Conservation (phyloP, 1,140 invertebrate genomes). For the Diabrotica undecimpunctata region DNA sequence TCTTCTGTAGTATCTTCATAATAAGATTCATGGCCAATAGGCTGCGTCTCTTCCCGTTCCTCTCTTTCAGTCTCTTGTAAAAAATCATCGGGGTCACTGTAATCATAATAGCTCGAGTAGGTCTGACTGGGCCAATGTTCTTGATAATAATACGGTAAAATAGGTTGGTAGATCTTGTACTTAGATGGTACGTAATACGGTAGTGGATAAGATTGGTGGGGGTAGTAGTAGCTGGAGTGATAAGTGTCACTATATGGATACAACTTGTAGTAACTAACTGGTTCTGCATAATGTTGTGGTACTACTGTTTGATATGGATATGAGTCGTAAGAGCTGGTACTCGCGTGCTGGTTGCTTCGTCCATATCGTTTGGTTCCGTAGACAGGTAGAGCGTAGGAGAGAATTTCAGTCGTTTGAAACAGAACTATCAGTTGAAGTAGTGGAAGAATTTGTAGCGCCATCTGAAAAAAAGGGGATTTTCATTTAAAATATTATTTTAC, state of each 20-base stretch:
- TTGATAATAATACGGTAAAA: constrained; percentile 48
- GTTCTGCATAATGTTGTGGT: constrained; percentile 36
- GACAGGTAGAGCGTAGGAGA: constrained; percentile 44
- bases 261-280: constrained; percentile 43
- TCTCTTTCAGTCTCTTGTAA: constrained; percentile 51
- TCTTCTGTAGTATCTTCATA: constrained; percentile 52
- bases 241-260: constrained; percentile 56
- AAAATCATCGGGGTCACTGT: constrained; percentile 47
- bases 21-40: constrained; percentile 60
- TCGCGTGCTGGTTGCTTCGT: constrained; percentile 30
- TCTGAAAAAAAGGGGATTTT: constrained; percentile 42
- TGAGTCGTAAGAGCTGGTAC: constrained; percentile 23
- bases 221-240: constrained; percentile 54
- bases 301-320: constrained; percentile 45
- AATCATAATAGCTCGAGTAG: constrained; percentile 46
- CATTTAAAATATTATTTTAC: constrained; percentile 11
- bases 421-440: constrained; percentile 36
- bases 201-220: constrained; percentile 41
- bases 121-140: constrained; percentile 36
- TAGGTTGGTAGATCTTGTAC: constrained; percentile 48
- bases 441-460: constrained; percentile 35
- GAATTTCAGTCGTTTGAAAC: constrained; percentile 43
- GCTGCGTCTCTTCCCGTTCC: constrained; percentile 51
- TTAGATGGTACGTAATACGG: constrained; percentile 46
- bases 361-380: constrained; percentile 51